phyloP scores from a whole-genome alignment of 1,140 invertebrate genomes.

The Protaetia brevitarsis region DNA sequence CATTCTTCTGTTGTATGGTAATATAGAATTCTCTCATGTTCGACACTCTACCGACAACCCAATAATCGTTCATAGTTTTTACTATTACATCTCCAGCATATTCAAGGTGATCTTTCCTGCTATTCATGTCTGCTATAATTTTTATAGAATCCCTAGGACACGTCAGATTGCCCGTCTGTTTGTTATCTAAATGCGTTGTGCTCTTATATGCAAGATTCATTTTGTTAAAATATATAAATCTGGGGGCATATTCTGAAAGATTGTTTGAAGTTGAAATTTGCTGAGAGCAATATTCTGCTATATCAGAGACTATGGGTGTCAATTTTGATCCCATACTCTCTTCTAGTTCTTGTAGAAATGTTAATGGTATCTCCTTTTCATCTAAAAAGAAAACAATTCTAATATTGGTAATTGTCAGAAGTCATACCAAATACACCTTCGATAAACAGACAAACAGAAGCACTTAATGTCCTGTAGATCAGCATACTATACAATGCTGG shows the following conservation, averaged over 20 bases:
- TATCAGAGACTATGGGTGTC: constrained; percentile 65
- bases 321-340: constrained; percentile 68
- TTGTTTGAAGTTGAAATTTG: constrained; percentile 49
- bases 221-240: constrained; percentile 82
- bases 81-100: constrained; percentile 78
- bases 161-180: constrained; percentile 56
- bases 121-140: constrained; percentile 75
- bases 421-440: constrained; percentile 49
- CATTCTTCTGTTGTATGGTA: constrained; percentile 86
- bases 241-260: constrained; percentile 56
- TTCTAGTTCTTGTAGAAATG: constrained; percentile 66
- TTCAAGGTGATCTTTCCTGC: constrained; percentile 57
- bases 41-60: constrained; percentile 85
- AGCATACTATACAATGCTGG: constrained; percentile 68
- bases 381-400: too few species aligned
- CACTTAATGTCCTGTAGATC: constrained; percentile 75
- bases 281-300: constrained; percentile 69
- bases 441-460: constrained; percentile 74
- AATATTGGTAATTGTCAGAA: too few species aligned
- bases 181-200: constrained; percentile 62
- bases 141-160: constrained; percentile 67
- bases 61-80: constrained; percentile 86
- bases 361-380: constrained; percentile 54
- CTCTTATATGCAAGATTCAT: constrained; percentile 83
- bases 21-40: constrained; percentile 90